Conservation (phyloP, 2,888 invertebrate species). For the Ditula angustiorana region DNA sequence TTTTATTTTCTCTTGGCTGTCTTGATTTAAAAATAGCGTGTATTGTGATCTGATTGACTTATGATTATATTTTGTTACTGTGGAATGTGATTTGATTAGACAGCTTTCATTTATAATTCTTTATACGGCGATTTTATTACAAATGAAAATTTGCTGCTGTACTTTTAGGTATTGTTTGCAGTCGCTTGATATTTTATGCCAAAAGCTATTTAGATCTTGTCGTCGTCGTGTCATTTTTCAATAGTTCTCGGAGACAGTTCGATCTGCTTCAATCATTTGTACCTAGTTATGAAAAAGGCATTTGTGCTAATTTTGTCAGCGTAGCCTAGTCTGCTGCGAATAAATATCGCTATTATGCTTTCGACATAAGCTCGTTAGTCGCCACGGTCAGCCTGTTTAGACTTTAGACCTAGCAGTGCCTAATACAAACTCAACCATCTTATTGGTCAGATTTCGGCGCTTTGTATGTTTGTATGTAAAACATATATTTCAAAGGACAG, state of each 20-base stretch:
- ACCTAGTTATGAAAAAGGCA: background rate
- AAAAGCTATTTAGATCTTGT: slow-evolving; percentile 3
- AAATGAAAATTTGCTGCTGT: slow-evolving; percentile 11
- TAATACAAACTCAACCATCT: too few species aligned
- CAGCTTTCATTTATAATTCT: background rate
- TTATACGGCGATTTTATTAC: background rate
- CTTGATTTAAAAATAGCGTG: background rate
- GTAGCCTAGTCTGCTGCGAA: background rate
- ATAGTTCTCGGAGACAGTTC: background rate
- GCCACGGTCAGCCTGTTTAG: too few species aligned
- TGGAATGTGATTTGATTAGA: background rate
- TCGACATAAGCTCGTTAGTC: too few species aligned
- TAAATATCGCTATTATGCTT: too few species aligned
- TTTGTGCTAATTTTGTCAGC: background rate
- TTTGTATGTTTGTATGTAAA: too few species aligned
- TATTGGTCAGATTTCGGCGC: too few species aligned
- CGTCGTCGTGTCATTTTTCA: background rate
- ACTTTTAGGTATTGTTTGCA: slow-evolving; percentile 5
- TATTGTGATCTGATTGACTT: background rate
- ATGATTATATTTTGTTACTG: background rate
- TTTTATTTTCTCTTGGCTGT: background rate
- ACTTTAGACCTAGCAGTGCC: too few species aligned
- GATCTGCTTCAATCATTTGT: background rate
- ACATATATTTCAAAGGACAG: too few species aligned
- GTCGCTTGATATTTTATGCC: slow-evolving; percentile 13